Base-by-base conservation (phyloP, 92 coral and sea anemone species). In the Umimayanthus chanpuru region DNA sequence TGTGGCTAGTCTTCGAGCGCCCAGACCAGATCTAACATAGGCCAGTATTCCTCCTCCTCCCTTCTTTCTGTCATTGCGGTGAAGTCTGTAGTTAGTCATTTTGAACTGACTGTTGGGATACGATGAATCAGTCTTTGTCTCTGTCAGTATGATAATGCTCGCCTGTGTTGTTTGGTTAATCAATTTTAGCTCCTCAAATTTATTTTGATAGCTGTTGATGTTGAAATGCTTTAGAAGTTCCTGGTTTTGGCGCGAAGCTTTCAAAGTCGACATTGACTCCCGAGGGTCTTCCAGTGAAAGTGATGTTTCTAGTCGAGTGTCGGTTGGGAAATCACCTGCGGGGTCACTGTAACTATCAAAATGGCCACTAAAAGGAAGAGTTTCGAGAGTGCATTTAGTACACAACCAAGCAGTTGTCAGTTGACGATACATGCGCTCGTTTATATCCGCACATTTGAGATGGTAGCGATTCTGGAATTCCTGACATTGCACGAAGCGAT, bases 1-100 rank as follows among this genome's bases (percentile, higher is more conserved):
- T n/a, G n/a, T n/a, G n/a, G n/a, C n/a, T n/a, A n/a, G n/a, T n/a
- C n/a, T n/a, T n/a, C n/a, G n/a, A n/a, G n/a, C n/a, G n/a, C 86
- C 44, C 28, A 90, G 47, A 58, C 67, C 56, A 23, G 85, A 16
- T 39, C 65, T 9, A 43, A 90, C 87, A 55, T 86, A 90, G 29
- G 66, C 76, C 74, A 90, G 71, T n/a, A 90, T 85, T 12, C 93
- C 93, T 44, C 93, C 90, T 23, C 93, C 93, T 18, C 88, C 88
- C 82, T 90, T 90, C 29, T 55, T 81, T 64, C 93, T 90, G 72
- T 90, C 93, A 15, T 90, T 73, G 26, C 93, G 90, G 66, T 79
- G 81, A 25, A 90, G 72, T 26, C 88, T 64, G 76, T 87, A 87
- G 67, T 90, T 88, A 12, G 43, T 68, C 61, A 91, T 73, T 58